Conservation (phyloP, 2,888 invertebrate genomes). For the Calliscelio sp. region DNA sequence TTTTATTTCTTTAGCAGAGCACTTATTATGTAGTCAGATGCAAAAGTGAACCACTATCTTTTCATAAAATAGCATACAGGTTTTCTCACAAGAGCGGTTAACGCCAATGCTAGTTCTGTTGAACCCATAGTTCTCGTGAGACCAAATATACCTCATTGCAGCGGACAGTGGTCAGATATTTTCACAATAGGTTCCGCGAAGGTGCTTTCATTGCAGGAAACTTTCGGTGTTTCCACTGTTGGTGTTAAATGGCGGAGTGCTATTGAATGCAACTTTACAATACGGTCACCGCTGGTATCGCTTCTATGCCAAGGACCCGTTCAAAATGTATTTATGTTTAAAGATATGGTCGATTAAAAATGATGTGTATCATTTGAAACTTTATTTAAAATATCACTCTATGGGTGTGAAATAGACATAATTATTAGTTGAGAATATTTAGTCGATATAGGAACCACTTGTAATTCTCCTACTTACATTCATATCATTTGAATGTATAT, state of each 20-base stretch:
- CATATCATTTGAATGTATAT: no score
- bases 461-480: no score
- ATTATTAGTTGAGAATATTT: neutral
- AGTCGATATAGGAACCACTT: no score
- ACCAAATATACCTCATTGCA: slow-evolving; percentile 82
- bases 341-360: slow-evolving; percentile 59
- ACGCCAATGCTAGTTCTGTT: slow-evolving; percentile 64
- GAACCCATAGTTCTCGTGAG: slow-evolving; percentile 70
- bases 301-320: slow-evolving; percentile 76
- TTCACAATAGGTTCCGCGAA: slow-evolving; percentile 82
- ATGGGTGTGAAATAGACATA: neutral
- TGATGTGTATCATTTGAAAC: slow-evolving; percentile 14
- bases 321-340: slow-evolving; percentile 56
- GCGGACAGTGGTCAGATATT: slow-evolving; percentile 85
- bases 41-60: slow-evolving; percentile 60
- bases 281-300: slow-evolving; percentile 81
- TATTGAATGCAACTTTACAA: slow-evolving; percentile 83
- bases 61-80: slow-evolving; percentile 59
- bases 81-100: slow-evolving; percentile 69
- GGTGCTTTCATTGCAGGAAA: slow-evolving; percentile 84
- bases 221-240: slow-evolving; percentile 81
- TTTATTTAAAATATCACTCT: slow-evolving; percentile 21
- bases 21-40: slow-evolving; percentile 57
- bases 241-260: slow-evolving; percentile 83
- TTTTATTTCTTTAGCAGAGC: slow-evolving; percentile 44